Evolutionary conservation across 2,888 invertebrate species (phyloP).

Genomic region (Philhelius pedissequus): DNA sequence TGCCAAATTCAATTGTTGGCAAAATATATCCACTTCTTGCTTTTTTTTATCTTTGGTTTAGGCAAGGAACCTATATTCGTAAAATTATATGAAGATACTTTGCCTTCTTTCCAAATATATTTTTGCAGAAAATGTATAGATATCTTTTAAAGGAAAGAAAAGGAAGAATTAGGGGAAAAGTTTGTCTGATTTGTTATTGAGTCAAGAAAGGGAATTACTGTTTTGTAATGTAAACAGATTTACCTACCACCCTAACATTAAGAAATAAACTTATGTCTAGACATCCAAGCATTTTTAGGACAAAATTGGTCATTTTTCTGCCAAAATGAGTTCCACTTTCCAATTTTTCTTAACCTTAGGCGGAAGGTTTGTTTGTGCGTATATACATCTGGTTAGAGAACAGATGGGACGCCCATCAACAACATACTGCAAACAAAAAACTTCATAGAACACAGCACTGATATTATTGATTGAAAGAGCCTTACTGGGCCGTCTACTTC

Average conservation of each 20-base stretch:
- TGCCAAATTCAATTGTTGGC: slow-evolving; percentile 20
- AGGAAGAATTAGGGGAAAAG: background rate
- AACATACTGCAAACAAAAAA: no score
- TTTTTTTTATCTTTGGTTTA: background rate
- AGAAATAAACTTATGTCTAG: no score
- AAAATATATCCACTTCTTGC: slow-evolving; percentile 13
- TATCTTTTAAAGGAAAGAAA: no score
- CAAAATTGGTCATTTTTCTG: background rate
- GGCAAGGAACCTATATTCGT: accelerated
- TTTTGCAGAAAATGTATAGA: background rate
- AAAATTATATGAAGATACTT: background rate
- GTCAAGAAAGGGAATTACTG: background rate
- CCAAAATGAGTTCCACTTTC: no score
- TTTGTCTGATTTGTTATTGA: background rate
- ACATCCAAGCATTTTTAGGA: background rate
- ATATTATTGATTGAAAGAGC: no score
- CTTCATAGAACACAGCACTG: no score
- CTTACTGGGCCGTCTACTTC: no score
- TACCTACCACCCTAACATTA: background rate
- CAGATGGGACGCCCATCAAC: no score
- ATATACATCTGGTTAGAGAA: no score
- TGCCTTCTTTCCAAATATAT: background rate
- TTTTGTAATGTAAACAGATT: background rate
- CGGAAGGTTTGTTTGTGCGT: no score
- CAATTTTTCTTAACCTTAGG: no score